Evolutionary conservation across 2,113 vertebrate species (phyloP).

Genomic region (Rhineura floridana): DNA sequence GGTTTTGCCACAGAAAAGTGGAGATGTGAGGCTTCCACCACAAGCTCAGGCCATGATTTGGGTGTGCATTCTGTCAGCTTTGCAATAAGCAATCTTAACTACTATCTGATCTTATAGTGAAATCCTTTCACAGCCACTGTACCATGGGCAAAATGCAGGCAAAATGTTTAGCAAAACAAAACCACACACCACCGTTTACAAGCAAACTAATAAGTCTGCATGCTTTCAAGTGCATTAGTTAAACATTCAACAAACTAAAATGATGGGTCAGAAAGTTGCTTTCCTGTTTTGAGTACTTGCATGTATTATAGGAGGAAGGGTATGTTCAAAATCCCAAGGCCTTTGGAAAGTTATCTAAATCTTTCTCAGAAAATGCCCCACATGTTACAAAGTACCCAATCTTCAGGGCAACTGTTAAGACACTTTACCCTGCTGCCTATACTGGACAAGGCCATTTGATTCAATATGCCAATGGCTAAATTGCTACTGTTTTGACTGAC

Average conservation of each 20-base stretch:
- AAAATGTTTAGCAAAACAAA: neutral
- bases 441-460: neutral
- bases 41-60: neutral
- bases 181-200: neutral
- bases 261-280: neutral
- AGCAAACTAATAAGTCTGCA: neutral
- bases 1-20: neutral
- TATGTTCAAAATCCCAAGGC: neutral
- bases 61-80: neutral
- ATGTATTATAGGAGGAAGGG: neutral
- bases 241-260: neutral
- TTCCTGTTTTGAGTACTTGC: neutral
- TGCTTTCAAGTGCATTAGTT: neutral
- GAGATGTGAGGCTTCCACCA: neutral
- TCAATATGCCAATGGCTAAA: neutral
- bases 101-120: neutral
- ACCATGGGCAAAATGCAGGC: neutral
- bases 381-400: neutral
- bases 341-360: neutral
- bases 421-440: neutral
- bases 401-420: neutral
- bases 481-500: neutral
- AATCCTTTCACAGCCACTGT: neutral
- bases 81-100: neutral
- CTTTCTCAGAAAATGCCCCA: neutral